Conservation (phyloP, 2,113 vertebrate genomes). For the Pipra filicauda region DNA sequence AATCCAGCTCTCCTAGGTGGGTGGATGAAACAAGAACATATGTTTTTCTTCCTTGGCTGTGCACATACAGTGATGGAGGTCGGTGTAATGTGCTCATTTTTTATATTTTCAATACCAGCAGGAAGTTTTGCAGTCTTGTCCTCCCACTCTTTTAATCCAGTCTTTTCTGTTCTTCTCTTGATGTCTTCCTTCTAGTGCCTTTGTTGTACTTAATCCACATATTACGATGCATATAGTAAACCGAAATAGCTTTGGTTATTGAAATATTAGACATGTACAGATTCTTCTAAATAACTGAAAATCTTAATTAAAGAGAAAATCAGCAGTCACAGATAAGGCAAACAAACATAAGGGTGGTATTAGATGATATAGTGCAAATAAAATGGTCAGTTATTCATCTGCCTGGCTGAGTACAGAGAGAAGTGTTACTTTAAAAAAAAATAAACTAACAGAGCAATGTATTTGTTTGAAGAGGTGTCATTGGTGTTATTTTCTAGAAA, state of each 20-base stretch:
- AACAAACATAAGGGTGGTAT: background rate
- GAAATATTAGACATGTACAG: background rate
- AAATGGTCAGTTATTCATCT: background rate
- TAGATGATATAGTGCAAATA: background rate
- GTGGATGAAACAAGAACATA: background rate
- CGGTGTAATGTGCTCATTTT: background rate
- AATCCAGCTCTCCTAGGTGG: background rate
- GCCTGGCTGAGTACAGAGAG: background rate
- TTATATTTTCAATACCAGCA: background rate
- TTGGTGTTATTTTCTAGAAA: background rate
- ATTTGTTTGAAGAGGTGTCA: background rate
- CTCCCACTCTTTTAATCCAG: constrained; percentile 3
- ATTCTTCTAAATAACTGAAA: background rate
- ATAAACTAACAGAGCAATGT: background rate
- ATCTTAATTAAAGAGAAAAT: background rate
- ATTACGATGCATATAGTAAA: background rate
- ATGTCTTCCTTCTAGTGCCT: background rate
- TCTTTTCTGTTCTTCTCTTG: background rate
- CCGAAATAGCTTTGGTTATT: background rate
- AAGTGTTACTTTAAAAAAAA: background rate
- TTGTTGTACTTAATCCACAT: background rate
- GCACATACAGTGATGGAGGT: background rate
- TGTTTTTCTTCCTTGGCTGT: background rate
- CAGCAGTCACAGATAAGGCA: background rate
- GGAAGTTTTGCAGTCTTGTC: background rate